These are phyloP conservation scores for Characodon lateralis DNA, from an alignment of 2,797 vertebrate species.

Conservation along the genomic window DNA sequence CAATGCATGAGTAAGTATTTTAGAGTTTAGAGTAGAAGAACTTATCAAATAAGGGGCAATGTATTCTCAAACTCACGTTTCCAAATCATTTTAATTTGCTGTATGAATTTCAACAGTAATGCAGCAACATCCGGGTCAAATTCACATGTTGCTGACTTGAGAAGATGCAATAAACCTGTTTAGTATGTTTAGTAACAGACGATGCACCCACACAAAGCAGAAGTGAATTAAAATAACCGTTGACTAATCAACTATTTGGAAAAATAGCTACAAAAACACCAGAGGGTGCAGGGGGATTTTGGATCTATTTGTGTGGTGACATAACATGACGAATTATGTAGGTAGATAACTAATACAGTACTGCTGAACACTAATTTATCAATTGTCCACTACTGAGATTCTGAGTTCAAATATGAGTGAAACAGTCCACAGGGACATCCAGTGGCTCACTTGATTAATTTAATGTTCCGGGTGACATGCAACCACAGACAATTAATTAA, in stretches of 20 bases:
- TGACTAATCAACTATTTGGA: background rate
- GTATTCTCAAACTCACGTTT: too few species aligned
- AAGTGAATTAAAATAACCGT: background rate
- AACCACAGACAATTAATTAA: conserved; percentile 40
- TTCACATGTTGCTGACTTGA: background rate
- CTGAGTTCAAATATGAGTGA: background rate
- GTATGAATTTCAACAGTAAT: too few species aligned
- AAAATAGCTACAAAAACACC: background rate
- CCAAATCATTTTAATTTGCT: too few species aligned
- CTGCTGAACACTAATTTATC: background rate
- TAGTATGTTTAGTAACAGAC: background rate
- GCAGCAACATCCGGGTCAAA: too few species aligned
- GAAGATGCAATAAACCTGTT: background rate
- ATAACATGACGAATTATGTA: background rate
- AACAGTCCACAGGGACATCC: too few species aligned
- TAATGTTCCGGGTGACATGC: conserved; percentile 46
- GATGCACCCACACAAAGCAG: background rate
- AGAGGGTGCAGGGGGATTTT: background rate
- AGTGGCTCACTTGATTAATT: conserved; percentile 24
- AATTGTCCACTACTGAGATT: background rate
- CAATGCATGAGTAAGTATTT: too few species aligned
- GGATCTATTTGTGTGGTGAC: background rate
- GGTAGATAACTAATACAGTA: background rate
- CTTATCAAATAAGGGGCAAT: too few species aligned
- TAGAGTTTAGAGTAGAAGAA: too few species aligned